Conservation (phyloP, 2,113 vertebrate species). For the Kryptolebias marmoratus region DNA sequence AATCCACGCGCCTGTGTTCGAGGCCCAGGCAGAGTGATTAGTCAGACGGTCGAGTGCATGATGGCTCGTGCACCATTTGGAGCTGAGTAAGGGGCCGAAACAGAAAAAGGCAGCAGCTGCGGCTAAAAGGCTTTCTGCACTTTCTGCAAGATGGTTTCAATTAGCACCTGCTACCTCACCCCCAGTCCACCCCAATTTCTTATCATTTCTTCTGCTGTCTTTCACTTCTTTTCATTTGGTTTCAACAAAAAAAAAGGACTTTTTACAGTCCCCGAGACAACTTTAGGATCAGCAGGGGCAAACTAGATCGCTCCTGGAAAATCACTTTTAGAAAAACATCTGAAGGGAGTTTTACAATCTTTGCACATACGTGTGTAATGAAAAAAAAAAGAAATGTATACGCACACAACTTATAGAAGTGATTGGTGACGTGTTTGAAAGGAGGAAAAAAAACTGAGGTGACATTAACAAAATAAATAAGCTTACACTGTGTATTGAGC, state of each 20-base stretch:
- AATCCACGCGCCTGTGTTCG: conserved; percentile 60
- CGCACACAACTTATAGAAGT: not conserved
- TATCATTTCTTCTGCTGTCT: conserved; percentile 26
- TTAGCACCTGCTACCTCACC: conserved; percentile 61
- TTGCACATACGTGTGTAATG: not conserved
- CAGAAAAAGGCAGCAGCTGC: conserved; percentile 52
- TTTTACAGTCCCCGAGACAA: conserved; percentile 3
- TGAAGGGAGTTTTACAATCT: not conserved
- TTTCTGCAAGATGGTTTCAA: conserved; percentile 63
- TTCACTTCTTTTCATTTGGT: conserved; percentile 1
- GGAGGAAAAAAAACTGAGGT: not conserved
- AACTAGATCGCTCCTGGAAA: not conserved
- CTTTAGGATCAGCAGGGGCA: not conserved
- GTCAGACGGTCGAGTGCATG: conserved; percentile 59
- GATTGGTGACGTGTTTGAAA: not conserved
- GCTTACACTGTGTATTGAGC: not conserved
- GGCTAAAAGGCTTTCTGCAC: conserved; percentile 52
- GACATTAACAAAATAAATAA: not conserved
- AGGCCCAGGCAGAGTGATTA: conserved; percentile 53
- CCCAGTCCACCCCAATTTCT: conserved; percentile 18
- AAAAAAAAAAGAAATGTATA: not conserved
- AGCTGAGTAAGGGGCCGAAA: conserved; percentile 33
- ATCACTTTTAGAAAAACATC: not conserved
- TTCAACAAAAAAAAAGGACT: conserved; percentile 2
- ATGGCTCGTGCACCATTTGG: conserved; percentile 55